Base-by-base conservation (phyloP, 2,797 vertebrate species). In the Cirrhinus mrigala region DNA sequence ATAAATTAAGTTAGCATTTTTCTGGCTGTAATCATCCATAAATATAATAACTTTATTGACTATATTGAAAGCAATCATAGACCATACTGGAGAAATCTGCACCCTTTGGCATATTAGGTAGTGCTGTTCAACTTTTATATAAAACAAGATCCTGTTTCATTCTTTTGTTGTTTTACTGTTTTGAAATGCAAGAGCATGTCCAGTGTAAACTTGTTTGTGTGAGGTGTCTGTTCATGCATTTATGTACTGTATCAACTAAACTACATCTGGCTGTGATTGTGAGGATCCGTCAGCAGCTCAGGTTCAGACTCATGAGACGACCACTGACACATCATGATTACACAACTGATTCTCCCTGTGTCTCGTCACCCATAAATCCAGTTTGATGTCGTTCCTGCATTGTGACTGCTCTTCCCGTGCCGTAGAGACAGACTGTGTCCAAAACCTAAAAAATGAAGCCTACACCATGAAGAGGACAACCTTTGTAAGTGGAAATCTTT, bases 101-200 rank as follows among this genome's bases (percentile, higher is more conserved):
- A 71, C 12, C 44, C 22, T 48, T 24, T 71, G 44, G 6, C 22
- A 48, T 69, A 40, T 69, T 69, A 8, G 33, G 18, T 9, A 68
- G 29, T 6, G 22, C 70, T 50, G 24, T 74, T 50, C n/a, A 29
- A 50, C 48, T 11, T 50, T 27, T 29, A 50, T 27, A 18, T 7
- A 29, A 27, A 74, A 50, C 46, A 18, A 50, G 15, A 74, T 74
- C n/a, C 15, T 11, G 70, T 74, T 18, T 74, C 4, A 29, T 12
- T 74, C 24, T 52, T 52, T 74, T 74, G 1, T 1, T 4, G 9
- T 33, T 74, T 52, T 27, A 74, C 24, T 29, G 24, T 74, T 75
- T 75, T 75, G 27, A 29, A 75, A 75, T 33, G 48, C 73, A 75
- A 29, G 73, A 33, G n/a, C 69, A 71, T 33, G 73, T 33, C 50